Conservation (phyloP, 2,888 invertebrate genomes). For the Drosophila leonis region DNA sequence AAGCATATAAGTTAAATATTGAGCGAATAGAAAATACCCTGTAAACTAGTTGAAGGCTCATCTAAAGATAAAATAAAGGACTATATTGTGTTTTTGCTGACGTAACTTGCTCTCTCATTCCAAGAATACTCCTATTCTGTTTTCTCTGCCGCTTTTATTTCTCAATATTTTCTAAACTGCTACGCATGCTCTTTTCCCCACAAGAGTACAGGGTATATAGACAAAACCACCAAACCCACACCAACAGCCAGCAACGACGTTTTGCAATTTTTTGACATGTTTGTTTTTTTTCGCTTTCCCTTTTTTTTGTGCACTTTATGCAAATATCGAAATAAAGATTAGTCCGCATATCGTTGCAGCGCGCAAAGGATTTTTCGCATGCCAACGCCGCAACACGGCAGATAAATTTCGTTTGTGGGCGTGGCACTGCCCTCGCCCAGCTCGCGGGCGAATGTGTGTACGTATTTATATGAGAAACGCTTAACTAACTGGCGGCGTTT, state of each 20-base stretch:
- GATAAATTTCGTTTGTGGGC: slow-evolving; percentile 68
- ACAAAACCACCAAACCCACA: slow-evolving; percentile 24
- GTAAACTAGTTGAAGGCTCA: background rate
- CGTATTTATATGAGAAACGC: slow-evolving; percentile 72
- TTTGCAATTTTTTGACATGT: slow-evolving; percentile 69
- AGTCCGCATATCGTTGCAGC: slow-evolving; percentile 49
- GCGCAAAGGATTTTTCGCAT: slow-evolving; percentile 23
- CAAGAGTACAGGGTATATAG: background rate
- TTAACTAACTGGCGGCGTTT: slow-evolving; percentile 77
- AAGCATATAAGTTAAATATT: slow-evolving; percentile 5
- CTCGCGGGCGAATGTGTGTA: slow-evolving; percentile 18
- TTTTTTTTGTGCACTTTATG: slow-evolving; percentile 47
- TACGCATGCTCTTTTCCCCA: background rate
- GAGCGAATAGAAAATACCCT: background rate
- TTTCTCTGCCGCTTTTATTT: background rate
- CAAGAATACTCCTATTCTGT: no score
- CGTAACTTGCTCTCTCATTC: no score
- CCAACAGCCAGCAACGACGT: slow-evolving; percentile 7
- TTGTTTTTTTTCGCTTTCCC: slow-evolving; percentile 50
- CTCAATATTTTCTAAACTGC: background rate
- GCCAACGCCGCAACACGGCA: slow-evolving; percentile 19
- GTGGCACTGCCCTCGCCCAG: slow-evolving; percentile 24
- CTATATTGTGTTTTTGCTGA: background rate
- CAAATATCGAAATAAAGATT: slow-evolving; percentile 79
- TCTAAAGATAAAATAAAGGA: background rate